Base-by-base conservation (phyloP, 1,140 invertebrate genomes). In the Sarcophaga bullata region DNA sequence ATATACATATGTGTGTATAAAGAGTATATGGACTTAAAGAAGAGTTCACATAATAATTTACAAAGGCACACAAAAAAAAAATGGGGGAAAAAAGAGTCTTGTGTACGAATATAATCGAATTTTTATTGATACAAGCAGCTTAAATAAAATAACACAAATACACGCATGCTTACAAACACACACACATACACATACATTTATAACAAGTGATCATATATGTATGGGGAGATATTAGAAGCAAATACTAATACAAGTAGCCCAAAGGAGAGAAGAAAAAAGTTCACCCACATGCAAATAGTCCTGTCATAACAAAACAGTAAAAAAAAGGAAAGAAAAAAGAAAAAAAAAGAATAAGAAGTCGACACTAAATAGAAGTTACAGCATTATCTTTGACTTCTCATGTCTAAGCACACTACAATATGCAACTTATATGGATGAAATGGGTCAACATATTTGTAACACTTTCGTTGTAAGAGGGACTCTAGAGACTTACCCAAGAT, bases 51-150 rank as follows among this genome's bases (percentile, higher is more conserved):
- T 37, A 48, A 80, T 54, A 80, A 80, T 62, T 80, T 62, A 58
- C 80, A 80, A 80, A 80, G 54, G 58, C 25, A 37, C 25, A 1
- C 1, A 4, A 62, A 80, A 80, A 37, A 37, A 37, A 37, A 37
- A 37, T 4, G 25, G 8, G 15, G 49, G 82, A 80, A 82, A 82
- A 80, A 37, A 37, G 25, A 37, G 25, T 82, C 81, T 78, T 78
- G 62, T 62, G 46, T 62, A 58, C 19, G 80, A 84, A 82, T 82
- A 84, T 84, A 84, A 84, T 84, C 83, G 83, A 84, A 84, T 84
- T 84, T 84, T 82, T 84, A 84, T 84, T 84, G 83, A 82, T 84
- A 81, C 83, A 84, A 84, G 81, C 83, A 73, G 83, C 81, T 84
- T 84, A 84, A 17, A 73, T 81, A 47, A 19, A 47, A 49, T 6